A percentile compares a stretch with the other conserved stretches of the same genome.
These are phyloP conservation scores for Chloebia gouldiae DNA, from an alignment of 2,113 vertebrate species.

Conservation along the genomic window DNA sequence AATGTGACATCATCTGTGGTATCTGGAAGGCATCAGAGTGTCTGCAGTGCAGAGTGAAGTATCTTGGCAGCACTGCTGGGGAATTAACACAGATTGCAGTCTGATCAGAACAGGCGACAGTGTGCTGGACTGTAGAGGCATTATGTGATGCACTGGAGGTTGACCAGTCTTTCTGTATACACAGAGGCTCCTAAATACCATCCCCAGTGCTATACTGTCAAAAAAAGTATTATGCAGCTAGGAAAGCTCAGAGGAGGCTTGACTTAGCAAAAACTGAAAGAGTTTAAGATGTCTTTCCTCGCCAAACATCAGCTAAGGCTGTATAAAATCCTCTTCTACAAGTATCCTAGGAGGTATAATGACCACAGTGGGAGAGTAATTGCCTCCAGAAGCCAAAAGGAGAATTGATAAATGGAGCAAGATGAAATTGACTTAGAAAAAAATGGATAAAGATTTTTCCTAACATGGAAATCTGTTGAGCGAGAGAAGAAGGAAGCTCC, in stretches of 20 bases:
- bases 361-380: constrained; percentile 23
- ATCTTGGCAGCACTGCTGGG: neutral
- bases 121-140: neutral
- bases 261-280: neutral
- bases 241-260: neutral
- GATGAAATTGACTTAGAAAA: neutral
- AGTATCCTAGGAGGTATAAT: constrained; percentile 10
- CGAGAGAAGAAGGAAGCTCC: neutral
- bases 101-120: fast-evolving
- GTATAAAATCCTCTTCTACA: neutral
- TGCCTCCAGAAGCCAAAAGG: constrained; percentile 6
- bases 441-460: neutral
- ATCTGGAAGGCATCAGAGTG: neutral
- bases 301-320: neutral
- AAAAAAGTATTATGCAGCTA: neutral
- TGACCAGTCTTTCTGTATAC: neutral
- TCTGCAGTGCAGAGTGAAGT: neutral
- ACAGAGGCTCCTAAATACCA: neutral
- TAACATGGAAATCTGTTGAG: neutral
- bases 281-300: neutral
- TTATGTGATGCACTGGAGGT: neutral
- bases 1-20: neutral
- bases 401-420: constrained; percentile 24
- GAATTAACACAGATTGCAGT: neutral
- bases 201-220: neutral